phyloP scores from a whole-genome alignment of 2,113 vertebrate genomes.

The Callaeas wilsoni region DNA sequence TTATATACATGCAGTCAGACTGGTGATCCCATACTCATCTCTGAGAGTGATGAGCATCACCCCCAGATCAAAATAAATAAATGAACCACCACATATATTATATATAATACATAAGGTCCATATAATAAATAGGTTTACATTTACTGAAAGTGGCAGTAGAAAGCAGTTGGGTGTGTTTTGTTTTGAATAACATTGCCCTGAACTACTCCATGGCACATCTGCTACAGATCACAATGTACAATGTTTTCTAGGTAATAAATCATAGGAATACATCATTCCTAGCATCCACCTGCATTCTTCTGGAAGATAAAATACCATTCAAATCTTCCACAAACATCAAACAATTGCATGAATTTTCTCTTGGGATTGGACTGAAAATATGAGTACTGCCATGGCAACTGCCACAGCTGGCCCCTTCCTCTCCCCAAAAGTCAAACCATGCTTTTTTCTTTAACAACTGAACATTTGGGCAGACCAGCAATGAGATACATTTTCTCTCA shows the following conservation, averaged over 20 bases:
- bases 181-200: not conserved
- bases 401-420: not conserved
- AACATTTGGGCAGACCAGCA: not conserved
- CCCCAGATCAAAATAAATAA: not conserved
- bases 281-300: not conserved
- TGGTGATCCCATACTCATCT: not conserved
- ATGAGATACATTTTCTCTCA: not conserved
- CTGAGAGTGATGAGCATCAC: not conserved
- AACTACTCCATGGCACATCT: not conserved
- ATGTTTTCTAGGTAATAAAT: not conserved
- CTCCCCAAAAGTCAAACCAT: not conserved
- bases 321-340: not conserved
- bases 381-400: not conserved
- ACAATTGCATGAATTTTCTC: not conserved
- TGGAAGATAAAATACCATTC: not conserved
- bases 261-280: not conserved
- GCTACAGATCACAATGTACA: not conserved
- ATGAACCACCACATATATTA: not conserved
- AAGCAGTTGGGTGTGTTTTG: not conserved
- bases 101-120: not conserved
- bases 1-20: not conserved
- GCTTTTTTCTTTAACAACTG: not conserved
- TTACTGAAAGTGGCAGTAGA: not conserved
- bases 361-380: not conserved
- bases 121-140: not conserved